phyloP scores from a whole-genome alignment of 2,113 vertebrate species.

The Menidia beryllina region DNA sequence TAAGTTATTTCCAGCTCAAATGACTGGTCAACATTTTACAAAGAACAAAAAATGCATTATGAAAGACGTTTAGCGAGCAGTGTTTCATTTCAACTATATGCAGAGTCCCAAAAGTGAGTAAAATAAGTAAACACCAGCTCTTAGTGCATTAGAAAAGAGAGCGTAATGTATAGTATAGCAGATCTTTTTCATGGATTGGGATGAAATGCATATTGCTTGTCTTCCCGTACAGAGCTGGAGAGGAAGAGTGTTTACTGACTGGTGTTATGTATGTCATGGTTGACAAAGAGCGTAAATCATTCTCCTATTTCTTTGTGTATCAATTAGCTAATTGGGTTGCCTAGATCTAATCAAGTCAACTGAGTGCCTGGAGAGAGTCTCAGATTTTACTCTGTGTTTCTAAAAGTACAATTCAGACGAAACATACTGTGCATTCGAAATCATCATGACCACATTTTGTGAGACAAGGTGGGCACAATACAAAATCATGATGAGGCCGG shows the following conservation, averaged over 20 bases:
- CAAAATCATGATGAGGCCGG: conserved; percentile 3
- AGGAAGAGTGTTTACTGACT: neutral
- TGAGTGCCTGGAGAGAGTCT: too few species aligned
- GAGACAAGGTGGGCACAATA: conserved; percentile 5
- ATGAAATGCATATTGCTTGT: neutral
- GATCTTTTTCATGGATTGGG: neutral
- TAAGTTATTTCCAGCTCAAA: conserved; percentile 1
- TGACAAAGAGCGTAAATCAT: neutral
- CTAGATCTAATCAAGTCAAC: too few species aligned
- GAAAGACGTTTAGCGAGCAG: too few species aligned
- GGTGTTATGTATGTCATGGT: neutral
- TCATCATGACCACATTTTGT: conserved; percentile 6
- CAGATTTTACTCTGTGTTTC: too few species aligned
- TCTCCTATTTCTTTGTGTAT: neutral
- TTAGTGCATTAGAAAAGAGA: conserved; percentile 10
- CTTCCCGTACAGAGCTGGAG: too few species aligned
- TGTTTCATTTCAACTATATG: too few species aligned
- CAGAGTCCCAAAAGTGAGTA: neutral
- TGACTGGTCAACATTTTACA: conserved; percentile 1
- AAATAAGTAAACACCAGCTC: conserved; percentile 1
- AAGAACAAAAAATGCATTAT: neutral
- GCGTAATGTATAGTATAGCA: neutral
- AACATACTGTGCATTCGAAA: neutral
- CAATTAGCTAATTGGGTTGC: conserved; percentile 4
- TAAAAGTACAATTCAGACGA: neutral